These are phyloP conservation scores for Halcyon chelicuti DNA, from an alignment of 2,797 vertebrate genomes.

Conservation along the genomic window DNA sequence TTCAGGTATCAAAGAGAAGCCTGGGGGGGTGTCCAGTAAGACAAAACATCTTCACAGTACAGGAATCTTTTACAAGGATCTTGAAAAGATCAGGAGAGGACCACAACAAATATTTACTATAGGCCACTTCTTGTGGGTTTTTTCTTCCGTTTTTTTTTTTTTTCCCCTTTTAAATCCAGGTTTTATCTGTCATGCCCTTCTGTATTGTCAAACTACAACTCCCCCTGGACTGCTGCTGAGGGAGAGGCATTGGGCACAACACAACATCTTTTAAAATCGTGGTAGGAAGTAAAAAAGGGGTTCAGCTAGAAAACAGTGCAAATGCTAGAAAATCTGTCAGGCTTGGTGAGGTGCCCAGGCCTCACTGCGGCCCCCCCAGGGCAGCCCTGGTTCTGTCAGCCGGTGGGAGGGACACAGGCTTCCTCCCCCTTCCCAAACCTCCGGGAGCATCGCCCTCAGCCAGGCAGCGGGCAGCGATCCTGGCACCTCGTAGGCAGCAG, in stretches of 20 bases:
- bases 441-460: background rate
- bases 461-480: accelerated
- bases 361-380: too few species aligned
- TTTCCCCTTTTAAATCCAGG: background rate
- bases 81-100: background rate
- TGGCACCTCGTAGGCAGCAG: background rate
- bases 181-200: background rate
- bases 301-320: background rate
- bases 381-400: background rate
- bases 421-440: background rate
- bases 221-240: background rate
- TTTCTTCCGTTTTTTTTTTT: background rate
- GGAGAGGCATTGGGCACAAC: background rate
- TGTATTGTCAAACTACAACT: background rate
- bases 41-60: background rate
- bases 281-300: background rate
- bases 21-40: background rate
- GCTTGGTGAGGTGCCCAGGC: background rate
- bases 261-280: background rate
- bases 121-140: background rate
- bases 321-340: background rate
- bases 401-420: background rate
- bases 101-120: background rate
- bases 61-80: background rate
- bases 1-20: slow-evolving; percentile 15